Conservation (phyloP, 2,113 vertebrate genomes). For the Limnothrissa miodon region DNA sequence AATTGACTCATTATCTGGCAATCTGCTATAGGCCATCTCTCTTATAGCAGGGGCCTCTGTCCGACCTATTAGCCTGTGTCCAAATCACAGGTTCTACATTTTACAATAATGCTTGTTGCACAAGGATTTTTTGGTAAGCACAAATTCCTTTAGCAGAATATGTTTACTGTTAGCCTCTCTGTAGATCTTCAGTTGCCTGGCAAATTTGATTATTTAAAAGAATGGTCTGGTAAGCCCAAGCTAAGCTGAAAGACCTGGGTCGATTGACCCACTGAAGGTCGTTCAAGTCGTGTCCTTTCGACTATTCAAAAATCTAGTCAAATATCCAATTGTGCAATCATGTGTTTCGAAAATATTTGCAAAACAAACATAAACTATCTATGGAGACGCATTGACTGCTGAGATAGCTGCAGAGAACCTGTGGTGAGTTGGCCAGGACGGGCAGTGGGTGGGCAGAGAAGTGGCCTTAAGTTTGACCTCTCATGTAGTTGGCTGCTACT, state of each 20-base stretch:
- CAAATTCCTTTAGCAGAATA: background rate
- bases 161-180: background rate
- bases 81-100: background rate
- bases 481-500: constrained; percentile 77
- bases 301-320: background rate
- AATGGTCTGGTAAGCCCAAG: too few relatives aligned
- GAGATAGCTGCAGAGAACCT: background rate
- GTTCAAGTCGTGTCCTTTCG: background rate
- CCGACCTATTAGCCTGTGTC: background rate
- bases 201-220: background rate
- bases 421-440: background rate
- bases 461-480: constrained; percentile 66
- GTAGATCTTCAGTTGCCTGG: background rate
- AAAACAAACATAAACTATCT: background rate
- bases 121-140: background rate
- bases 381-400: background rate
- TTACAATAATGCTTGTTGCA: background rate
- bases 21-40: too few relatives aligned
- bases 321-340: background rate
- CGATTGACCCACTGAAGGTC: background rate
- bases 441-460: constrained; percentile 47
- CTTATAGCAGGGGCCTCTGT: background rate
- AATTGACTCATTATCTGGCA: too few relatives aligned
- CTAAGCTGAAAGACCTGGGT: background rate
- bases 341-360: background rate